Percentiles rank a stretch among this genome's conserved stretches.
phyloP scores from a whole-genome alignment of 2,888 invertebrate genomes.

The Mermis nigrescens region DNA sequence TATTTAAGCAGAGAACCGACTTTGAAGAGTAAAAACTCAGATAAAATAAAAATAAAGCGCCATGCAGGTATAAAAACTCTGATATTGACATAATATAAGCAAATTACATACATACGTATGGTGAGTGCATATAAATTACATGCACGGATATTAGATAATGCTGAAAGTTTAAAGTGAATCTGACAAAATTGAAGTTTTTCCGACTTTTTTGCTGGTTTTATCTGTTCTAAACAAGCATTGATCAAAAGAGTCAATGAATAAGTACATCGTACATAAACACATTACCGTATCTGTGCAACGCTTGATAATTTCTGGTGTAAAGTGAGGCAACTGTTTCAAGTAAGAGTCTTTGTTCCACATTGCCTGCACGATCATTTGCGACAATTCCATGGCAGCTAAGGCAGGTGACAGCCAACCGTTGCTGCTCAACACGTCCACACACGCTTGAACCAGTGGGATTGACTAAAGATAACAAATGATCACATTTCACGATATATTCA shows the following conservation, averaged over 20 bases:
- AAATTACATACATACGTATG: too few relatives aligned
- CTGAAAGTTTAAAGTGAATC: too few relatives aligned
- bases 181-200: too few relatives aligned
- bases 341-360: constrained; percentile 99
- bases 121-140: too few relatives aligned
- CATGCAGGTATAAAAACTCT: neutral
- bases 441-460: constrained; percentile 47
- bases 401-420: constrained; percentile 97
- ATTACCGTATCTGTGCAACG: constrained; percentile 66
- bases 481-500: too few relatives aligned
- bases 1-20: too few relatives aligned
- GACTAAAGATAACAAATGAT: constrained; percentile 19
- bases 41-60: neutral
- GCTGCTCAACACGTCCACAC: constrained; percentile 71
- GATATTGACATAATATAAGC: too few relatives aligned
- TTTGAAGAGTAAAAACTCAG: neutral
- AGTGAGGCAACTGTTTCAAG: constrained; percentile 87
- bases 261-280: too few relatives aligned
- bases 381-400: constrained; percentile 95
- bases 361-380: constrained; percentile 98
- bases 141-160: too few relatives aligned
- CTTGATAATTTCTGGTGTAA: constrained; percentile 64
- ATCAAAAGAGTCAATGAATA: too few relatives aligned
- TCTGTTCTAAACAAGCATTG: too few relatives aligned
- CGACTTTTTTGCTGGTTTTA: too few relatives aligned